These are phyloP conservation scores for Drosophila prolongata DNA, from an alignment of 2,888 invertebrate genomes.

Conservation along the genomic window DNA sequence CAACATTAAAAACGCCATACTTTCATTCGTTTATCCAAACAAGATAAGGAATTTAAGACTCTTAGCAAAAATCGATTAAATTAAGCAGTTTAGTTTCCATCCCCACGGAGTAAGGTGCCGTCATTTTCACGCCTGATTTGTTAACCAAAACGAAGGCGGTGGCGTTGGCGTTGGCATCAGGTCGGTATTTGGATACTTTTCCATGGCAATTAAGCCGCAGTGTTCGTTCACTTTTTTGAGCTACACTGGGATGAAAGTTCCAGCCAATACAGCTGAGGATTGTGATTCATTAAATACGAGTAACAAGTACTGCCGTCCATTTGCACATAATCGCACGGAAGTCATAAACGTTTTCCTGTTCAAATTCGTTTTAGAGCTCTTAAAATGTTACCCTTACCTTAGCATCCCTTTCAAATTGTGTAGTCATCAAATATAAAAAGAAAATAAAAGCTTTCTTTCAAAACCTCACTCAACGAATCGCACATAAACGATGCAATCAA, in stretches of 20 bases:
- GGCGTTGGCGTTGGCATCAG: slow-evolving; percentile 14
- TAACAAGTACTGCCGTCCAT: background rate
- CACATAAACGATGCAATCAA: slow-evolving; percentile 33
- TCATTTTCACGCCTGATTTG: slow-evolving; percentile 56
- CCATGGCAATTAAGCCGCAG: slow-evolving; percentile 47
- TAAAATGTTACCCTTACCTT: slow-evolving; percentile 14
- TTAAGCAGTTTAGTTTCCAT: slow-evolving; percentile 46
- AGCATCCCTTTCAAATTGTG: slow-evolving; percentile 14
- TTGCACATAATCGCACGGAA: slow-evolving; percentile 21
- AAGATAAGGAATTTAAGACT: slow-evolving; percentile 52
- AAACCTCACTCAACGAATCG: slow-evolving; percentile 9
- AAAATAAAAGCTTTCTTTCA: slow-evolving; percentile 16
- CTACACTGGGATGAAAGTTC: slow-evolving; percentile 22
- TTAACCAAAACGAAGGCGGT: slow-evolving; percentile 45
- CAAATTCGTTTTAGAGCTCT: slow-evolving; percentile 26
- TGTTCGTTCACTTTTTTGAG: slow-evolving; percentile 27
- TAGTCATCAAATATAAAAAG: slow-evolving; percentile 29
- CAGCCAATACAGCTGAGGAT: too few relatives aligned
- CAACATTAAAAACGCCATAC: background rate
- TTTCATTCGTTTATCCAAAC: slow-evolving; percentile 32
- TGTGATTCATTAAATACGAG: slow-evolving; percentile 1
- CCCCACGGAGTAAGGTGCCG: slow-evolving; percentile 33
- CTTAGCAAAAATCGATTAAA: slow-evolving; percentile 49
- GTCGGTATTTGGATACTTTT: slow-evolving; percentile 47
- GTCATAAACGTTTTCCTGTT: slow-evolving; percentile 24